These are phyloP conservation scores for Eupristina koningsbergeri DNA, from an alignment of 1,140 invertebrate species.

Conservation along the genomic window DNA sequence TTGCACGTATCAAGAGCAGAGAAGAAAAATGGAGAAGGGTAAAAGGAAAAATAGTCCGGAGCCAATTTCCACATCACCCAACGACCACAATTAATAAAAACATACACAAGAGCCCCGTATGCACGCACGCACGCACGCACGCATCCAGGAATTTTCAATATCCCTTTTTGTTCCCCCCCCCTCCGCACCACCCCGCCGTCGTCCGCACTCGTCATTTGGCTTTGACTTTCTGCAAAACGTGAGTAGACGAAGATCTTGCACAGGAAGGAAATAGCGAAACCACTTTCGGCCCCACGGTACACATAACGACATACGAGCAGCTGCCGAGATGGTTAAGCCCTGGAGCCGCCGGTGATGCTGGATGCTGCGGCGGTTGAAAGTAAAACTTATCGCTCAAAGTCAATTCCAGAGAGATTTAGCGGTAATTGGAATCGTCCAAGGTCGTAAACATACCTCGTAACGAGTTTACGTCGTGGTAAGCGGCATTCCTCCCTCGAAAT, in stretches of 20 bases:
- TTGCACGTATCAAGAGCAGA: neutral
- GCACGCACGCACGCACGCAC: neutral
- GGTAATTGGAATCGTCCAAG: constrained; percentile 53
- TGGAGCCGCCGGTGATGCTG: neutral
- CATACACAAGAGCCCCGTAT: neutral
- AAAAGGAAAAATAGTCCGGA: neutral
- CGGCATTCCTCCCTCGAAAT: constrained; percentile 56
- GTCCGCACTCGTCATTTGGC: neutral
- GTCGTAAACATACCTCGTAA: constrained; percentile 53
- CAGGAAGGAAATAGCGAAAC: constrained; percentile 38
- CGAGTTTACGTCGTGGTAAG: constrained; percentile 52
- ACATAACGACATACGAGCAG: constrained; percentile 13
- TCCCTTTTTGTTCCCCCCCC: constrained; percentile 16
- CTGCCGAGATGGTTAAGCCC: constrained; percentile 41
- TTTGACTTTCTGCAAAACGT: constrained; percentile 16
- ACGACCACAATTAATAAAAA: constrained; percentile 24
- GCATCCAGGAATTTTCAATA: constrained; percentile 17
- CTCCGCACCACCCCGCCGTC: neutral
- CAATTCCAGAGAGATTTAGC: constrained; percentile 54
- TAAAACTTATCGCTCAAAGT: constrained; percentile 55
- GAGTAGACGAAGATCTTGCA: no score
- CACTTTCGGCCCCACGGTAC: constrained; percentile 41
- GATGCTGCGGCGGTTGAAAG: constrained; percentile 25
- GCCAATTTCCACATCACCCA: constrained; percentile 6
- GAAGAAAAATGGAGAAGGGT: constrained; percentile 1